phyloP scores from a whole-genome alignment of 2,888 invertebrate genomes.

The Acleris laterana region DNA sequence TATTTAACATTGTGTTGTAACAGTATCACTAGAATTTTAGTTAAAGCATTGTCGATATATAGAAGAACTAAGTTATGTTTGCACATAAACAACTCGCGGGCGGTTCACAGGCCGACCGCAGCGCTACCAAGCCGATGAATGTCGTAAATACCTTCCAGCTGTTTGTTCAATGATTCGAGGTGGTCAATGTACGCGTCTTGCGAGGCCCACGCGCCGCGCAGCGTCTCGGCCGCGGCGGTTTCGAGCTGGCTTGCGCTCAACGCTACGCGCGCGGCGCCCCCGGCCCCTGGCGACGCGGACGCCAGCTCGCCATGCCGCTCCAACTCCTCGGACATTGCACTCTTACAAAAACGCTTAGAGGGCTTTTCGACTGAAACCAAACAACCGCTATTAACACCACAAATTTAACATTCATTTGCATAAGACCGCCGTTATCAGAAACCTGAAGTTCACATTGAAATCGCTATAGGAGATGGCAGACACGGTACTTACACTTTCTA shows the following conservation, averaged over 20 bases:
- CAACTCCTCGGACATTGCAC: constrained; percentile 83
- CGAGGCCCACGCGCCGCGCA: constrained; percentile 88
- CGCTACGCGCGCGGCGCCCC: constrained; percentile 83
- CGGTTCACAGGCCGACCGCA: constrained; percentile 65
- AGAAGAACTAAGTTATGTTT: constrained; percentile 69
- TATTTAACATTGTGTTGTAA: constrained; percentile 57
- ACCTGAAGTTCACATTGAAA: constrained; percentile 53
- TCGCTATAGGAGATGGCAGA: constrained; percentile 13
- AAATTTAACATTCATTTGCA: constrained; percentile 56
- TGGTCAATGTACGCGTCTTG: constrained; percentile 91
- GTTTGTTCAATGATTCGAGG: constrained; percentile 89
- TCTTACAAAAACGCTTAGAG: constrained; percentile 71
- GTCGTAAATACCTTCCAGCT: constrained; percentile 90
- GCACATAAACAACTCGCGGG: constrained; percentile 60
- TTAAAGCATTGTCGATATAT: constrained; percentile 83
- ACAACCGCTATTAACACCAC: constrained; percentile 63
- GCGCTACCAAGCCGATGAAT: constrained; percentile 78
- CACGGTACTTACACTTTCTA: constrained; percentile 45
- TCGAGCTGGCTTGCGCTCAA: constrained; percentile 87
- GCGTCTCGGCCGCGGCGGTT: constrained; percentile 86
- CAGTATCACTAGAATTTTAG: constrained; percentile 80
- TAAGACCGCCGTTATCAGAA: constrained; percentile 67
- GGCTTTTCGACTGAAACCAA: constrained; percentile 79
- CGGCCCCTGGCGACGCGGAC: constrained; percentile 75
- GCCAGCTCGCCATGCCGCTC: constrained; percentile 78